Percentiles rank a stretch among this genome's conserved stretches.
Conservation (phyloP, 2,797 vertebrate genomes). For the Triplophysa yarkandensis region DNA sequence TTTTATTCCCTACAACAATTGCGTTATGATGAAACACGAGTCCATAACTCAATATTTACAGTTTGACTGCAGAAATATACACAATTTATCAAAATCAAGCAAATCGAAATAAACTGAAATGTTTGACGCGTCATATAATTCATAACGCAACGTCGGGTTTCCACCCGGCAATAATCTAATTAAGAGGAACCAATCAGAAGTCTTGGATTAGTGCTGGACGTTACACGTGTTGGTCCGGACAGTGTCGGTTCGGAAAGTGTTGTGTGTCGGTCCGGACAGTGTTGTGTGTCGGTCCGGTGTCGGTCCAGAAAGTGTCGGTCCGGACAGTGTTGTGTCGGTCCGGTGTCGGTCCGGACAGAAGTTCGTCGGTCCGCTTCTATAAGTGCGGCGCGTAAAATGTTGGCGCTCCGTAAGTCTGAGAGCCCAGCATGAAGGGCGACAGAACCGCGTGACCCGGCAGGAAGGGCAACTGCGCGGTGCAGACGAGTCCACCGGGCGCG, state of each 20-base stretch:
- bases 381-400: slow-evolving; percentile 96
- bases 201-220: slow-evolving; percentile 25
- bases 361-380: slow-evolving; percentile 67
- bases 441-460: slow-evolving; percentile 90
- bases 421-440: slow-evolving; percentile 93
- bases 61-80: slow-evolving; percentile 64
- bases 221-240: slow-evolving; percentile 6
- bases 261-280: too few relatives aligned
- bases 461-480: slow-evolving; percentile 90
- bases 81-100: slow-evolving; percentile 70
- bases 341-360: too few relatives aligned
- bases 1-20: slow-evolving; percentile 55
- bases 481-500: slow-evolving; percentile 85
- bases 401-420: slow-evolving; percentile 91
- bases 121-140: slow-evolving; percentile 9
- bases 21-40: slow-evolving; percentile 69
- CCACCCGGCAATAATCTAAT: too few relatives aligned
- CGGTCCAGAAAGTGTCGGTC: slow-evolving; percentile 3
- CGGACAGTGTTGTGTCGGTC: not conserved
- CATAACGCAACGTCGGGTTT: not conserved
- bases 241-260: not conserved
- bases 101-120: slow-evolving; percentile 16
- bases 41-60: slow-evolving; percentile 68
- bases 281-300: not conserved
- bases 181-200: slow-evolving; percentile 20